A percentile compares a stretch with the other conserved stretches of the same genome.
Conservation (phyloP, 2,888 invertebrate species). For the Acanthosoma haemorrhoidale region DNA sequence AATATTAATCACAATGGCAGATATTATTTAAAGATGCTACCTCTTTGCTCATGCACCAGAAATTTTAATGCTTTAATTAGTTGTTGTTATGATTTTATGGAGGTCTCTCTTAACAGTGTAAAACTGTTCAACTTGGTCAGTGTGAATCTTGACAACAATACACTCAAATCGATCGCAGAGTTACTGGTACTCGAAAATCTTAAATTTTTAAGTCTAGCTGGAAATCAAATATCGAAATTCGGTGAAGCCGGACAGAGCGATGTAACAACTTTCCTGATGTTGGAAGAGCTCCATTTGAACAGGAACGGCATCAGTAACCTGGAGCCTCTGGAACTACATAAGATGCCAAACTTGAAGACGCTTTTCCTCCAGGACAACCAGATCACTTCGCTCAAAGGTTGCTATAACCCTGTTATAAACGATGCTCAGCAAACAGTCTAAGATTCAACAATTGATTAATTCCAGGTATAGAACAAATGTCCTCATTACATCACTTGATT, state of each 20-base stretch:
- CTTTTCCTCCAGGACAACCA: constrained; percentile 36
- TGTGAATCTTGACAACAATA: constrained; percentile 35
- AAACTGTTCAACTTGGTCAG: constrained; percentile 30
- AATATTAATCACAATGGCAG: too few relatives aligned
- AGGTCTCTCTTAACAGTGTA: constrained; percentile 11
- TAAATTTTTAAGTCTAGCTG: constrained; percentile 29
- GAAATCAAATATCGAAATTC: constrained; percentile 34
- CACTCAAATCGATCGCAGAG: constrained; percentile 25
- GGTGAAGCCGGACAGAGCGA: constrained; percentile 19
- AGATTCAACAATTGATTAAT: neutral
- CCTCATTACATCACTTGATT: constrained; percentile 29
- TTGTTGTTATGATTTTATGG: too few relatives aligned
- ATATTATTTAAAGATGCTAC: too few relatives aligned
- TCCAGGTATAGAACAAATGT: constrained; percentile 29
- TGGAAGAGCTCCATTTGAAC: constrained; percentile 34
- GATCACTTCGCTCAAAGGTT: constrained; percentile 28
- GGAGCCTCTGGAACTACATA: constrained; percentile 31
- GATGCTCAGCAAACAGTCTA: neutral
- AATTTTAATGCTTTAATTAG: too few relatives aligned
- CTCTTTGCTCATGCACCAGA: too few relatives aligned
- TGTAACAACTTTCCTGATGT: constrained; percentile 15
- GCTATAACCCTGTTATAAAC: neutral
- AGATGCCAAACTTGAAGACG: constrained; percentile 32
- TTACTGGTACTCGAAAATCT: constrained; percentile 28
- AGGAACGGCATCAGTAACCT: constrained; percentile 30